These are phyloP conservation scores for Cacatua alba DNA, from an alignment of 2,113 vertebrate genomes.

Conservation along the genomic window DNA sequence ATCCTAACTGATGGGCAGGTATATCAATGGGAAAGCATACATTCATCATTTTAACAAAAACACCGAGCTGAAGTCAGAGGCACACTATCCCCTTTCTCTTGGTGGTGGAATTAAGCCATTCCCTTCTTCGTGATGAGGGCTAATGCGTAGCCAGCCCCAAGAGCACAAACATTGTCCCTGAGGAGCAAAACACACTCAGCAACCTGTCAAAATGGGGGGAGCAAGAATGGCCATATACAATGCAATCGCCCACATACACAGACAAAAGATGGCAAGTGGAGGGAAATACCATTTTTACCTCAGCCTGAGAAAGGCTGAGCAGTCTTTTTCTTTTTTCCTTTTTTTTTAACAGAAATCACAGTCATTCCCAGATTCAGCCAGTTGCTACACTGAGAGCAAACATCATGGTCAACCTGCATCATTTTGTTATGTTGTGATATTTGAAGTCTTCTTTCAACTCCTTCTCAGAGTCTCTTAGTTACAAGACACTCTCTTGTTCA, in stretches of 20 bases:
- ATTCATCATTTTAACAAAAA: background rate
- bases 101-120: background rate
- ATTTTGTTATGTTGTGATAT: background rate
- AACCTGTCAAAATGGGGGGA: background rate
- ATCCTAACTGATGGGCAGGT: constrained; percentile 13
- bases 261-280: background rate
- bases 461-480: background rate
- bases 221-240: rapidly evolving
- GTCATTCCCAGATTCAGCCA: background rate
- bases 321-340: background rate
- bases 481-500: background rate
- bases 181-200: background rate
- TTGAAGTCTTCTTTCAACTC: background rate
- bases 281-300: background rate
- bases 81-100: background rate
- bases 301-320: background rate
- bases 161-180: background rate
- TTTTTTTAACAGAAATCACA: background rate
- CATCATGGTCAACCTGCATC: background rate
- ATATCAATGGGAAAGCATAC: background rate
- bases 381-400: background rate
- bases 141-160: background rate
- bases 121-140: rapidly evolving
- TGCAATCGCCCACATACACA: rapidly evolving
- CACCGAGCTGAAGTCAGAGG: background rate